A percentile compares a stretch with the other conserved stretches of the same genome.
Evolutionary conservation across 2,113 vertebrate species (phyloP).

Genomic region (Pleuronectes platessa): DNA sequence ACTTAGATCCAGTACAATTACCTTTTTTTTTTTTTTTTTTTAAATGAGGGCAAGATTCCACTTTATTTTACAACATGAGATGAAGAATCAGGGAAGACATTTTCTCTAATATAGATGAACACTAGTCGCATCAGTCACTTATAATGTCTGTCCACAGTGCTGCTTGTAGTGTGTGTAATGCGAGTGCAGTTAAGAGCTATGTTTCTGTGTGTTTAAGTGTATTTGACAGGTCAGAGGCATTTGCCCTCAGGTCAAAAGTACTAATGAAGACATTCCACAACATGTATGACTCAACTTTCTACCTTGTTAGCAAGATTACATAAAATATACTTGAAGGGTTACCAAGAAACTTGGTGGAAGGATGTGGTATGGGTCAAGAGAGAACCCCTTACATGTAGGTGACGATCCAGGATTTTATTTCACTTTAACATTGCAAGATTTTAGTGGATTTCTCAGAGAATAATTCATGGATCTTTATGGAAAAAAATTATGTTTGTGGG

Average conservation of each 20-base stretch:
- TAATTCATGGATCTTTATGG: too few relatives aligned
- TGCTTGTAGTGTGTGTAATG: not conserved
- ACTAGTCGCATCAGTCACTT: not conserved
- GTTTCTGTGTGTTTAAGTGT: constrained; percentile 2
- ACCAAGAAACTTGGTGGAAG: too few relatives aligned
- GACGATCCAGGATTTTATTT: not conserved
- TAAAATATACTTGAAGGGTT: too few relatives aligned
- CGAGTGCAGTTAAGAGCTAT: not conserved
- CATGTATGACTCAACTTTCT: not conserved
- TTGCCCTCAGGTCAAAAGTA: constrained; percentile 14
- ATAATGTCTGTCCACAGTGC: not conserved
- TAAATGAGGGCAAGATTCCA: not conserved
- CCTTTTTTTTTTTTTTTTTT: not conserved
- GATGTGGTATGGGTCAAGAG: too few relatives aligned
- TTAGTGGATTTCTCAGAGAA: too few relatives aligned
- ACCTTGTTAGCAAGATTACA: not conserved
- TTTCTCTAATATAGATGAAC: not conserved
- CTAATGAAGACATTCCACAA: not conserved
- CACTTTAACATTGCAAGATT: not conserved
- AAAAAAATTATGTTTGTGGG: too few relatives aligned
- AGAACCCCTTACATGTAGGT: too few relatives aligned
- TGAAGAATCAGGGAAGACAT: not conserved
- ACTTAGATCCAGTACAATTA: not conserved
- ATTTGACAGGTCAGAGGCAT: constrained; percentile 5
- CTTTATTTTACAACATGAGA: not conserved